A percentile compares a stretch with the other conserved stretches of the same genome.
phyloP scores from a whole-genome alignment of 2,797 vertebrate genomes.

The Schizothorax lantsangensis region DNA sequence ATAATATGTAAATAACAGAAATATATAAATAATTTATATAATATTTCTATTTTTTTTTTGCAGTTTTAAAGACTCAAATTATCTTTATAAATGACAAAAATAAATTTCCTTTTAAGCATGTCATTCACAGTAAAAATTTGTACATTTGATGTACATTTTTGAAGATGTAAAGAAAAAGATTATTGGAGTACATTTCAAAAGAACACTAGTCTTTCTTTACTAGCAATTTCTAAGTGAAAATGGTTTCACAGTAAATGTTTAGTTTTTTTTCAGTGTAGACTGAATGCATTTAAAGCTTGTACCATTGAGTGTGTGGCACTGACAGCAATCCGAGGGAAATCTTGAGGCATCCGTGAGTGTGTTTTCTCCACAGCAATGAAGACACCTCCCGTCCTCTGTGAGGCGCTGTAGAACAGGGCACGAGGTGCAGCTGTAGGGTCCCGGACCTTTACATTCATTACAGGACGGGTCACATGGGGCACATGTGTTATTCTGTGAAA shows the following conservation, averaged over 20 bases:
- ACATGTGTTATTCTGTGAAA: constrained; percentile 74
- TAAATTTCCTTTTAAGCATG: neutral
- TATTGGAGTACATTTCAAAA: neutral
- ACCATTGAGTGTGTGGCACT: constrained; percentile 82
- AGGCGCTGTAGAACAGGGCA: constrained; percentile 79
- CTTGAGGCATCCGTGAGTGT: neutral
- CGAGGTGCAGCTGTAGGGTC: constrained; percentile 81
- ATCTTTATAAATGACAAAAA: neutral
- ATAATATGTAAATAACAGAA: neutral
- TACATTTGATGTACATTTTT: too few species aligned
- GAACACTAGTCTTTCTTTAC: neutral
- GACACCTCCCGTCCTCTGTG: constrained; percentile 83
- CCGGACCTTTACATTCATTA: constrained; percentile 84
- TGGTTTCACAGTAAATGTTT: neutral
- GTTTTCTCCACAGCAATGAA: constrained; percentile 83
- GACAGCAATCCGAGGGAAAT: constrained; percentile 82
- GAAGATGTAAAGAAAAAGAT: neutral
- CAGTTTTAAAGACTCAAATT: too few species aligned
- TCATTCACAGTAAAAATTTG: neutral
- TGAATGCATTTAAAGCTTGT: constrained; percentile 35
- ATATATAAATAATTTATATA: neutral
- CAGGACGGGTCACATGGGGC: constrained; percentile 83
- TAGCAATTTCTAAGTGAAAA: too few species aligned
- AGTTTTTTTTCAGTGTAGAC: neutral
- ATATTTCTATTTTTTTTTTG: neutral